Conservation (phyloP, 2,888 invertebrate species). For the Mantis religiosa region DNA sequence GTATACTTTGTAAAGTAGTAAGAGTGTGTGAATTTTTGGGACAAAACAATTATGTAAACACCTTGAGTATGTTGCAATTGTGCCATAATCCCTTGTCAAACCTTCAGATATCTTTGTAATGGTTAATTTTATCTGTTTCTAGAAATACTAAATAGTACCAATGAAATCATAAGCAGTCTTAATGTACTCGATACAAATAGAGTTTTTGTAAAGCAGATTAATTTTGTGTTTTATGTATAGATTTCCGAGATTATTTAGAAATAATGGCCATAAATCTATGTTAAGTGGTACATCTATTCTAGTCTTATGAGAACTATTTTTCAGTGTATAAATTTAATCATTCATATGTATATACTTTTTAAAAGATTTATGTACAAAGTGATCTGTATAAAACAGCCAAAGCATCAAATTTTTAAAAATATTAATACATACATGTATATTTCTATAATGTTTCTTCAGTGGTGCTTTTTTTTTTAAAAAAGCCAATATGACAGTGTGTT, state of each 20-base stretch:
- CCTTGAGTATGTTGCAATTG: no score
- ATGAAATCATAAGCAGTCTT: background rate
- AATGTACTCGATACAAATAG: background rate
- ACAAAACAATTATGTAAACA: no score
- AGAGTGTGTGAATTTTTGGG: no score
- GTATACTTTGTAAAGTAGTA: no score
- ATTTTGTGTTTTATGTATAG: background rate
- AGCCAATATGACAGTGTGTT: background rate
- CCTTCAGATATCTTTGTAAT: no score
- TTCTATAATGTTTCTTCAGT: background rate
- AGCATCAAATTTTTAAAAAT: background rate
- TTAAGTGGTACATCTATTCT: background rate
- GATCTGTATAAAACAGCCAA: background rate
- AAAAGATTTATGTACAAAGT: background rate
- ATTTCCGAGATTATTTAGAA: background rate
- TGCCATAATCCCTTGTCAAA: no score
- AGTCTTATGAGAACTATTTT: background rate
- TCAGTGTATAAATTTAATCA: background rate
- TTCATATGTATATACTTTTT: background rate
- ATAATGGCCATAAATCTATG: background rate
- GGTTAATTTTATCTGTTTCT: no score
- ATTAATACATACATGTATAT: background rate
- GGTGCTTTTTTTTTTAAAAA: background rate
- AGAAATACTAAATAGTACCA: no score
- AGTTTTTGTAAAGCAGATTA: background rate